Evolutionary conservation across 2,113 vertebrate species (phyloP).

Genomic region (Menidia beryllina): DNA sequence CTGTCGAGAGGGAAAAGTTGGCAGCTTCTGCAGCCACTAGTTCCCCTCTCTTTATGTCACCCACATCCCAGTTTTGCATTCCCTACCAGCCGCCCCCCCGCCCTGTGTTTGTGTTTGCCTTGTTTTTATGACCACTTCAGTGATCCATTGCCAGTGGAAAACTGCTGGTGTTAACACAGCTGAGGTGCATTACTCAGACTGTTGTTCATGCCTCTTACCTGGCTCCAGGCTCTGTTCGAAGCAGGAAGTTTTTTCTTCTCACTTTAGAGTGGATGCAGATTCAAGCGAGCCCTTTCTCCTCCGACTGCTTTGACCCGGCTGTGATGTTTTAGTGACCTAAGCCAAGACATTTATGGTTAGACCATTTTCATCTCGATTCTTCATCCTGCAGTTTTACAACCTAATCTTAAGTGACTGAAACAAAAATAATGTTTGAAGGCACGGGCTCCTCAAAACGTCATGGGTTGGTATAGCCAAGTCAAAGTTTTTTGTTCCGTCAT

Average conservation of each 20-base stretch:
- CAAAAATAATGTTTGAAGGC: no score
- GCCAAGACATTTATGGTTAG: background rate
- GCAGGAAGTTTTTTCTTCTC: slow-evolving; percentile 41
- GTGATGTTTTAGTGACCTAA: background rate
- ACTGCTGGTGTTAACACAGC: slow-evolving; percentile 82
- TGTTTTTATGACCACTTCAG: slow-evolving; percentile 78
- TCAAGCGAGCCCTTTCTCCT: slow-evolving; percentile 18
- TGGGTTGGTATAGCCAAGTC: no score
- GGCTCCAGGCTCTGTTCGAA: slow-evolving; percentile 66
- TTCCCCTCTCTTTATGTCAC: slow-evolving; percentile 28
- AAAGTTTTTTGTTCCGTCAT: no score
- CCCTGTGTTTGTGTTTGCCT: slow-evolving; percentile 63
- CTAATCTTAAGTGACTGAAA: background rate
- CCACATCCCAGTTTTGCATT: slow-evolving; percentile 17
- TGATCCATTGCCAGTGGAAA: slow-evolving; percentile 73
- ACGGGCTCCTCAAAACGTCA: no score
- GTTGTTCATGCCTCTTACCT: slow-evolving; percentile 74
- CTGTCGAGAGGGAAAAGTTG: slow-evolving; percentile 13
- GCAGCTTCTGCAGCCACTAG: background rate
- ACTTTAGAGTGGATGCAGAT: slow-evolving; percentile 32
- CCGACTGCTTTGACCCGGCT: background rate
- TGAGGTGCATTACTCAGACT: slow-evolving; percentile 76
- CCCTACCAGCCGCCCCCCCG: slow-evolving; percentile 24
- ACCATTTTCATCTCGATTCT: no score
- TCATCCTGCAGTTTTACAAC: background rate